phyloP scores from a whole-genome alignment of 2,797 vertebrate species.

The Avahi laniger region DNA sequence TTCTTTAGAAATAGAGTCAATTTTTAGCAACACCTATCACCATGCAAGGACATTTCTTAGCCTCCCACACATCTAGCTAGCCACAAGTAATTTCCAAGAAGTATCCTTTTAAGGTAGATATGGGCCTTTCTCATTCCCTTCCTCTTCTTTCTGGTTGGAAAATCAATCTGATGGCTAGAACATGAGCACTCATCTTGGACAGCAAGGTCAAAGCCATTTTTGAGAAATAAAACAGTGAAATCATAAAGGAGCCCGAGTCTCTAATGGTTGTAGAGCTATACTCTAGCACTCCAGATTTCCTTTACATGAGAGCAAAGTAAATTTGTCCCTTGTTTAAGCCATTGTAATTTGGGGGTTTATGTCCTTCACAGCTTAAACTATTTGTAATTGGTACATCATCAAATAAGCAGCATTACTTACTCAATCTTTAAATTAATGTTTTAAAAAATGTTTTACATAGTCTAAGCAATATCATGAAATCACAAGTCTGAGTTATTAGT shows the following conservation, averaged over 20 bases:
- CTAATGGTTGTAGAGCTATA: neutral
- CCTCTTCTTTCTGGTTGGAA: neutral
- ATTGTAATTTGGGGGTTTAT: neutral
- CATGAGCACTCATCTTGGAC: neutral
- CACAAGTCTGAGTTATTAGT: neutral
- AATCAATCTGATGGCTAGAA: neutral
- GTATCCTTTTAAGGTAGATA: neutral
- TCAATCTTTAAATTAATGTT: neutral
- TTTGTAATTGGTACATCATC: neutral
- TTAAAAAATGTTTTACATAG: neutral
- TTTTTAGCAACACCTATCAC: neutral
- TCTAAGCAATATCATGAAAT: neutral
- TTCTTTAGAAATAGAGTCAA: slow-evolving; percentile 5
- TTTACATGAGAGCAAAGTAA: neutral
- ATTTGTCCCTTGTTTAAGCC: neutral
- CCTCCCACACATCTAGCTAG: neutral
- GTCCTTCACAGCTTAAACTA: neutral
- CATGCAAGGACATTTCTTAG: neutral
- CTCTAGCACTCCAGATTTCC: neutral
- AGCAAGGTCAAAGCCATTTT: slow-evolving; percentile 6
- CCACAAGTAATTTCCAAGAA: neutral
- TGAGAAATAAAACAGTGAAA: neutral
- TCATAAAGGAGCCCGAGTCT: neutral
- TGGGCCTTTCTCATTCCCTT: neutral
- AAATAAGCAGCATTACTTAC: slow-evolving; percentile 5